A percentile compares a stretch with the other conserved stretches of the same genome.
phyloP scores from a whole-genome alignment of 2,797 vertebrate species.

The Epinephelus awoara region DNA sequence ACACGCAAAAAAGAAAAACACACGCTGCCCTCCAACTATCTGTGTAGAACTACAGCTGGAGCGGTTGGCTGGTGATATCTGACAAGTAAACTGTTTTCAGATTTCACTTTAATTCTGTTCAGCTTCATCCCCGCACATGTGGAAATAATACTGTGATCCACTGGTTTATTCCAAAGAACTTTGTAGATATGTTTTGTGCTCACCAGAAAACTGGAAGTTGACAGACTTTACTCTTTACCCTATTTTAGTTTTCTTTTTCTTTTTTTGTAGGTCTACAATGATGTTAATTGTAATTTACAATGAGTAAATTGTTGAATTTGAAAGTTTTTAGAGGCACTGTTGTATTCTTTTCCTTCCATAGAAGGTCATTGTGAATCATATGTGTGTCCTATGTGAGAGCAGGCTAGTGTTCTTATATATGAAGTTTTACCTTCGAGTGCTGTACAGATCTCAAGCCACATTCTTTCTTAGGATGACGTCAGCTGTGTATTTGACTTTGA shows the following conservation, averaged over 20 bases:
- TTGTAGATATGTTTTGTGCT: conserved; percentile 19
- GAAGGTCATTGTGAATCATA: neutral
- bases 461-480: neutral
- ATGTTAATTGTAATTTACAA: too few relatives aligned
- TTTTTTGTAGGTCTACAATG: too few relatives aligned
- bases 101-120: conserved; percentile 52
- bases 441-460: neutral
- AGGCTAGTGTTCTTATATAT: neutral
- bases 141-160: conserved; percentile 52
- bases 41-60: conserved; percentile 55
- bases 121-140: conserved; percentile 56
- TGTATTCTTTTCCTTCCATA: neutral
- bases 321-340: neutral
- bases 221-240: neutral
- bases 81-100: conserved; percentile 69
- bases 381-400: neutral
- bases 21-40: conserved; percentile 33
- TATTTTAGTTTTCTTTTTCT: neutral
- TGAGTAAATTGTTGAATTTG: neutral
- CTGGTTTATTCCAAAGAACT: conserved; percentile 37
- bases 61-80: conserved; percentile 45
- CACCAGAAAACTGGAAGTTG: conserved; percentile 20
- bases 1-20: conserved; percentile 38
- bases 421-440: neutral
- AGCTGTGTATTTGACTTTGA: conserved; percentile 28